A percentile compares a stretch with the other conserved stretches of the same genome.
Evolutionary conservation across 2,888 invertebrate genomes (phyloP).

Genomic region (Cylloceria caligata): DNA sequence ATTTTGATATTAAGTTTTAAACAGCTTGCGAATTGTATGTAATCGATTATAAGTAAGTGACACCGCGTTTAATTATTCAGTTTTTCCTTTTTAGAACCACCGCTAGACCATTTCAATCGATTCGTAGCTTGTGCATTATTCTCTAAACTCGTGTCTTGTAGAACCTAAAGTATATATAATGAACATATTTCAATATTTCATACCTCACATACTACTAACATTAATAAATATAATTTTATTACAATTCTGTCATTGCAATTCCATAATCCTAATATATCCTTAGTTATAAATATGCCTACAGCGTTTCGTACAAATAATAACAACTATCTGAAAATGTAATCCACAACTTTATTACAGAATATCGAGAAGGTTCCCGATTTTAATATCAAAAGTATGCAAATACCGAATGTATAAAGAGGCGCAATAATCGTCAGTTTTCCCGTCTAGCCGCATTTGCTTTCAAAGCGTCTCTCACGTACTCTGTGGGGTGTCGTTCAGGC

Average conservation of each 20-base stretch:
- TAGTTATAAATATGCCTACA: background rate
- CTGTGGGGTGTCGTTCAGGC: slow-evolving; percentile 26
- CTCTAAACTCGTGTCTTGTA: background rate
- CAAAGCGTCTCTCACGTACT: background rate
- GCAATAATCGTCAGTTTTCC: slow-evolving; percentile 28
- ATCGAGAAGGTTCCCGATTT: slow-evolving; percentile 1
- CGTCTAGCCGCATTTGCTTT: slow-evolving; percentile 11
- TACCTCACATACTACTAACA: background rate
- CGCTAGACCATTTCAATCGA: background rate
- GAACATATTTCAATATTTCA: background rate
- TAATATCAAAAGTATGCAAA: slow-evolving; percentile 20
- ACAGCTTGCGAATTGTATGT: background rate
- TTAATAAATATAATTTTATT: too few species aligned
- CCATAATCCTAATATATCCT: background rate
- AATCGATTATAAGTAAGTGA: slow-evolving; percentile 14
- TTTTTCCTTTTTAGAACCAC: background rate
- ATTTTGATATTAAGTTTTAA: slow-evolving; percentile 28
- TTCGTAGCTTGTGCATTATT: background rate
- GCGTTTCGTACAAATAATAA: background rate
- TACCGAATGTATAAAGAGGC: slow-evolving; percentile 15
- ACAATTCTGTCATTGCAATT: background rate
- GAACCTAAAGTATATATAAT: background rate
- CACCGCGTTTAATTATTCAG: slow-evolving; percentile 8
- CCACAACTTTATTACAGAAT: background rate
- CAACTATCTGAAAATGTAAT: background rate